Conservation (phyloP, 2,888 invertebrate species). For the Crioceris asparagi region DNA sequence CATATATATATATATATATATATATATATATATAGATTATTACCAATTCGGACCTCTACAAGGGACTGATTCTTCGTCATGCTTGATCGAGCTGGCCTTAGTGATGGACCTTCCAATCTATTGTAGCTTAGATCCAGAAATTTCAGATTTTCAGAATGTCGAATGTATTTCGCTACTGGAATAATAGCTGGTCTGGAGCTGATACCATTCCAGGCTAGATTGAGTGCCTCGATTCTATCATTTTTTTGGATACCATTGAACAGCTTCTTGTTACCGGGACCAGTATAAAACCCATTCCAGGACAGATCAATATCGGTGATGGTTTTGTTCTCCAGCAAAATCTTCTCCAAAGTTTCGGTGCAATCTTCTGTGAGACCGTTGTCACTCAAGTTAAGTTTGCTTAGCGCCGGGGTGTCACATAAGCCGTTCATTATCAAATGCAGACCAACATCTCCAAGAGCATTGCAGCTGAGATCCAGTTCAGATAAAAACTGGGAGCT, state of each 20-base stretch:
- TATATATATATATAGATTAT: too few relatives aligned
- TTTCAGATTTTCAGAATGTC: slow-evolving; percentile 23
- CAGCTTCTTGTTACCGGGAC: slow-evolving; percentile 34
- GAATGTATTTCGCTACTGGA: slow-evolving; percentile 26
- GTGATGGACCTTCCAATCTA: too few relatives aligned
- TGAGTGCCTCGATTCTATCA: slow-evolving; percentile 29
- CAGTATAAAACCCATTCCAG: slow-evolving; percentile 42
- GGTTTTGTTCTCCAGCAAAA: slow-evolving; percentile 35
- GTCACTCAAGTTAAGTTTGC: slow-evolving; percentile 39
- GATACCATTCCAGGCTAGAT: slow-evolving; percentile 43
- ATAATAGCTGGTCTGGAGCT: slow-evolving; percentile 26
- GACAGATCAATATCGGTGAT: slow-evolving; percentile 42
- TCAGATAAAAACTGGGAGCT: slow-evolving; percentile 28
- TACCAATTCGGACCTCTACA: too few relatives aligned
- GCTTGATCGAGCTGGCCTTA: too few relatives aligned
- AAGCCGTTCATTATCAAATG: slow-evolving; percentile 30
- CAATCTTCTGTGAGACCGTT: slow-evolving; percentile 41
- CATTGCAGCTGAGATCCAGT: slow-evolving; percentile 39
- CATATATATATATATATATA: too few relatives aligned
- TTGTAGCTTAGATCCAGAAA: slow-evolving; percentile 35
- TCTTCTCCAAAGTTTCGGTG: slow-evolving; percentile 31
- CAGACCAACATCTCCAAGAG: slow-evolving; percentile 39
- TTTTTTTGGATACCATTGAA: slow-evolving; percentile 33
- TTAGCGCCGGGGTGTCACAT: slow-evolving; percentile 29
- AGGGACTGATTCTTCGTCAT: too few relatives aligned